Percentiles rank a stretch among this genome's conserved stretches.
Conservation (phyloP, 2,888 invertebrate species). For the Agrotis clavis region DNA sequence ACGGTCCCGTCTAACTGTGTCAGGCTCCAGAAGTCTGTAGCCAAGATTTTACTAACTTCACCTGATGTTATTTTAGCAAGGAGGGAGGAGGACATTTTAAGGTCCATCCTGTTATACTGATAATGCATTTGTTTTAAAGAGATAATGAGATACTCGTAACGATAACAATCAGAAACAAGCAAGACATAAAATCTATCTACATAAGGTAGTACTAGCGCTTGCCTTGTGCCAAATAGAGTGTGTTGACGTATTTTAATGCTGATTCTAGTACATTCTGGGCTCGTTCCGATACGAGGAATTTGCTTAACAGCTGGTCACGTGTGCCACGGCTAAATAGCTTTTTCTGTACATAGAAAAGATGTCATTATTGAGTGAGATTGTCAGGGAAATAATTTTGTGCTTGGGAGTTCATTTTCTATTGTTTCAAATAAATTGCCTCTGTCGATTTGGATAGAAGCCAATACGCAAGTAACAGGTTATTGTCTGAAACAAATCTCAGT, state of each 20-base stretch:
- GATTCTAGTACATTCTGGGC: conserved; percentile 45
- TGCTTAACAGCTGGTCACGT: conserved; percentile 35
- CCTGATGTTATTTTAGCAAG: too few species aligned
- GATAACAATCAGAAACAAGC: conserved; percentile 38
- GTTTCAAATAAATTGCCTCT: conserved; percentile 25
- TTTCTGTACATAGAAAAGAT: conserved; percentile 30
- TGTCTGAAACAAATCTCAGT: conserved; percentile 47
- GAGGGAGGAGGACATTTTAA: conserved; percentile 13
- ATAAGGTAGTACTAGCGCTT: conserved; percentile 49
- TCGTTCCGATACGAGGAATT: conserved; percentile 33
- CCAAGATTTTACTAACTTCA: not conserved
- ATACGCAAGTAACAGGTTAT: conserved; percentile 33
- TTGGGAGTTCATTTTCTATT: conserved; percentile 15
- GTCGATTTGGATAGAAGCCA: conserved; percentile 47
- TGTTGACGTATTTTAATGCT: conserved; percentile 52
- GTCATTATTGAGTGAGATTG: conserved; percentile 21
- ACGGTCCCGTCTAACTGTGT: not conserved
- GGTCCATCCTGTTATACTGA: conserved; percentile 21
- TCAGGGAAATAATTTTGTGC: not conserved
- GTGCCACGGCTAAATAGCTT: conserved; percentile 21
- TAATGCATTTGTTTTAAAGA: conserved; percentile 40
- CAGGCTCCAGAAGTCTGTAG: not conserved
- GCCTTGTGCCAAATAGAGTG: conserved; percentile 60
- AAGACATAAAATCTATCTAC: conserved; percentile 48
- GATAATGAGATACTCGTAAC: conserved; percentile 31